Evolutionary conservation across 2,888 invertebrate species (phyloP).

Genomic region (Megaustenia siamemsis): DNA sequence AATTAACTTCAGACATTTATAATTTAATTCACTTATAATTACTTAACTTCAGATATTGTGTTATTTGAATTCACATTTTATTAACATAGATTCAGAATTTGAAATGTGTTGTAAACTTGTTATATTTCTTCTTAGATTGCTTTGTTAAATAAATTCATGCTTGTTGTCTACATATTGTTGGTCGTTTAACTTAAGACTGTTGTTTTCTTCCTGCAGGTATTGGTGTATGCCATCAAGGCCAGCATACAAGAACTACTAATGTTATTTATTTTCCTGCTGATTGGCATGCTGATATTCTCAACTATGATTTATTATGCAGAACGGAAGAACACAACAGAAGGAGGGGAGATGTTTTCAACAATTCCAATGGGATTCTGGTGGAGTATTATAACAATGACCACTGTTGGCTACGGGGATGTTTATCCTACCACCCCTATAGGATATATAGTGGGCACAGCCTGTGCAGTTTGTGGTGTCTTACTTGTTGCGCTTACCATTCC

Average conservation of each 20-base stretch:
- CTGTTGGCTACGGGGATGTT: constrained; percentile 79
- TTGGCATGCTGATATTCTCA: constrained; percentile 79
- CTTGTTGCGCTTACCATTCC: constrained; percentile 78
- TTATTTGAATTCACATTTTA: too few species aligned
- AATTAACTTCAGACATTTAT: too few species aligned
- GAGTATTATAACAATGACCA: constrained; percentile 80
- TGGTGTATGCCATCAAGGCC: constrained; percentile 81
- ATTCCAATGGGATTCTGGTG: constrained; percentile 81
- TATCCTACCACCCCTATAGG: constrained; percentile 74
- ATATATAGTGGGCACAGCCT: constrained; percentile 75
- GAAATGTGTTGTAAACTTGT: too few species aligned
- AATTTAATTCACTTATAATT: too few species aligned
- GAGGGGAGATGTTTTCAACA: constrained; percentile 73
- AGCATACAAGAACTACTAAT: constrained; percentile 79
- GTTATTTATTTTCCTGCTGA: constrained; percentile 78
- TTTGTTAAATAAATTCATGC: too few species aligned
- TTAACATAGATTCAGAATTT: too few species aligned
- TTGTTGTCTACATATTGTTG: too few species aligned
- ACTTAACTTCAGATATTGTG: too few species aligned
- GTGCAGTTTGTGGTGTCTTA: constrained; percentile 78
- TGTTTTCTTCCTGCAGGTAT: constrained; percentile 70
- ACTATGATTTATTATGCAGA: constrained; percentile 80
- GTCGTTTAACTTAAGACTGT: too few species aligned
- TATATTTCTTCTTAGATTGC: too few species aligned
- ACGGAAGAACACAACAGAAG: constrained; percentile 71